Evolutionary conservation across 1,140 invertebrate species (phyloP), one percentile per base, ranked within the genome.

Genomic region (Drosophila lini): DNA sequence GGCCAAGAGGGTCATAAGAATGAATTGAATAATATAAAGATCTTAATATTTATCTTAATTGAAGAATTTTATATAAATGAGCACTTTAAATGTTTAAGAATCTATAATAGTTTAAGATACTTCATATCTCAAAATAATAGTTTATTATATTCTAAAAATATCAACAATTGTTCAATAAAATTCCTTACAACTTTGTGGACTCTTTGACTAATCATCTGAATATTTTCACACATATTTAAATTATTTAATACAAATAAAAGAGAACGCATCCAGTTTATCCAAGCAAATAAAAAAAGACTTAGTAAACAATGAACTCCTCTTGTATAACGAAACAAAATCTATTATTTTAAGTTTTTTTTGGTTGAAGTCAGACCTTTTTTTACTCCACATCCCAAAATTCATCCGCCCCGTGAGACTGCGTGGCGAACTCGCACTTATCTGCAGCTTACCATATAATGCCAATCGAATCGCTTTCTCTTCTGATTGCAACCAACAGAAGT

Each of bases 271-370:
- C 9, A 57, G 25, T 57, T 15, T n/a, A 7, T 32, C 0, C 11
- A 32, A 22, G 15, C 9, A 13, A 53, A 28, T 22, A 16, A 55
- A 63, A 68, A 64, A 52, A 36, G n/a, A 22, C 36, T 68, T 22
- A 5, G 6, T 38, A 36, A 52, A 64, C 45, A 19, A 8, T 15
- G 11, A 64, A 68, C 64, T 36, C 45, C 38, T 13, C 2, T 10
- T n/a, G 60, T 60, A 65, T 68, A 68, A 7, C 60, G 22, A 64
- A 68, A 64, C 60, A 36, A 65, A 68, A 34, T 70, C 67, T 70
- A 65, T 69, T 69, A 65, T 69, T 69, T 69, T 44, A 69, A 65
- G 34, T 70, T 70, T 34, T 68, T 70, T 22, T 56, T 32, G 22
- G 19, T 3, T 10, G 16, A 38, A 25, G 16, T 16, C n/a, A 32